Percentiles rank a stretch among this genome's conserved stretches.
These are phyloP conservation scores for Denticeps clupeoides DNA, from an alignment of 2,797 vertebrate genomes.

Conservation along the genomic window DNA sequence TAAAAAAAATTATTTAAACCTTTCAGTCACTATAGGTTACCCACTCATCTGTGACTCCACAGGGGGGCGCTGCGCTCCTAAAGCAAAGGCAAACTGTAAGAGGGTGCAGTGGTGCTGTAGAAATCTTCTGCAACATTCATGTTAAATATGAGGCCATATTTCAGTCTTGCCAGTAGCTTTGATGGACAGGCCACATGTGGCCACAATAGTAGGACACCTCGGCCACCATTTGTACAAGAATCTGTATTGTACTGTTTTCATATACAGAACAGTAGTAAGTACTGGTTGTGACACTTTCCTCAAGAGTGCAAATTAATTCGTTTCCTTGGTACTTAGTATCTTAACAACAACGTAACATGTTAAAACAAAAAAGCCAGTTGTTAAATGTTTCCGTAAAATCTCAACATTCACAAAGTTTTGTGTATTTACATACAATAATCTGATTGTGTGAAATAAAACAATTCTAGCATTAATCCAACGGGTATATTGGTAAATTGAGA, in stretches of 20 bases:
- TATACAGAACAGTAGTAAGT: slow-evolving; percentile 14
- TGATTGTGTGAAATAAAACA: slow-evolving; percentile 23
- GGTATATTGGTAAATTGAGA: slow-evolving; percentile 31
- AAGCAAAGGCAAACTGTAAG: too few species aligned
- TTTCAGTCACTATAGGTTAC: not conserved
- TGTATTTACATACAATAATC: slow-evolving; percentile 16
- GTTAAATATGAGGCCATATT: too few species aligned
- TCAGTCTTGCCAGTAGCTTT: too few species aligned
- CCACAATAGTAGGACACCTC: too few species aligned
- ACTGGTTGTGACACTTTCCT: not conserved
- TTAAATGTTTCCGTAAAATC: slow-evolving; percentile 19
- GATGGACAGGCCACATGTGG: too few species aligned
- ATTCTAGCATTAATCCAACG: slow-evolving; percentile 15
- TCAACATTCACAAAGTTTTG: slow-evolving; percentile 22
- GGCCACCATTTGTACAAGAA: too few species aligned
- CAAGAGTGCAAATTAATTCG: slow-evolving; percentile 23
- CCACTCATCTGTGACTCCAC: too few species aligned
- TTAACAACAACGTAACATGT: slow-evolving; percentile 9
- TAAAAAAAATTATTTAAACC: not conserved
- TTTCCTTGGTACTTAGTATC: slow-evolving; percentile 16
- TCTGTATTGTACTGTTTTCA: slow-evolving; percentile 8
- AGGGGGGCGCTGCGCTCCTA: not conserved
- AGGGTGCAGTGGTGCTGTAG: too few species aligned
- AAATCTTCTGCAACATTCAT: too few species aligned
- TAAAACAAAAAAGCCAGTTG: slow-evolving; percentile 10